A percentile compares a stretch with the other conserved stretches of the same genome.
phyloP scores from a whole-genome alignment of 2,888 invertebrate species.

The Pyralis farinalis region DNA sequence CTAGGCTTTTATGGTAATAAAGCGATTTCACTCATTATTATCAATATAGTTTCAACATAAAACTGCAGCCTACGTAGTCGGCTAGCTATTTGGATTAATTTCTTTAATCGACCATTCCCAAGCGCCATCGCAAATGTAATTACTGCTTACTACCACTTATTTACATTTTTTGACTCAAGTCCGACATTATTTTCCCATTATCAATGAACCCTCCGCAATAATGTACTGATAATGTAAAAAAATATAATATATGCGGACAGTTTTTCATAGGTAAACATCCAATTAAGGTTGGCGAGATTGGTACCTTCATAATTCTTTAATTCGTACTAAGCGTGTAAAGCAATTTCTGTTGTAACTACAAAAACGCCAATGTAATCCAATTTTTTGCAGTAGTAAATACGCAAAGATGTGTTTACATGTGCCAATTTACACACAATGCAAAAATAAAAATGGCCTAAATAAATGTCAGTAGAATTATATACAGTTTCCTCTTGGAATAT shows the following conservation, averaged over 20 bases:
- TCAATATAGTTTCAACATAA: too few relatives aligned
- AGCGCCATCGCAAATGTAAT: constrained; percentile 29
- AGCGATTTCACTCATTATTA: not conserved
- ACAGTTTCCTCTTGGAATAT: too few relatives aligned
- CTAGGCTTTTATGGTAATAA: not conserved
- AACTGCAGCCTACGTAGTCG: not conserved
- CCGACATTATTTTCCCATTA: constrained; percentile 46
- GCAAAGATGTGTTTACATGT: too few relatives aligned
- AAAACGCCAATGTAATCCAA: too few relatives aligned
- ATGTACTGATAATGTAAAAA: constrained; percentile 1
- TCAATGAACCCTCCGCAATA: constrained; percentile 19
- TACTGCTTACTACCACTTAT: constrained; percentile 36
- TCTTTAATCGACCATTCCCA: not conserved
- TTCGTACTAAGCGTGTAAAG: too few relatives aligned
- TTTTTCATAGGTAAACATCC: not conserved
- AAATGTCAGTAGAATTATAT: too few relatives aligned
- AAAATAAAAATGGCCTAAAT: too few relatives aligned
- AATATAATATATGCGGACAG: not conserved
- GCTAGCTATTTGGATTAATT: constrained; percentile 2
- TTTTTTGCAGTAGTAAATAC: too few relatives aligned
- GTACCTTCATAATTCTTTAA: too few relatives aligned
- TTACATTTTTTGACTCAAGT: constrained; percentile 39
- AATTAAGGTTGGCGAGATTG: not conserved
- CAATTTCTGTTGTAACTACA: too few relatives aligned
- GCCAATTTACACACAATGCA: too few relatives aligned